These are phyloP conservation scores for Protaetia brevitarsis DNA, from an alignment of 1,140 invertebrate species.

Conservation along the genomic window DNA sequence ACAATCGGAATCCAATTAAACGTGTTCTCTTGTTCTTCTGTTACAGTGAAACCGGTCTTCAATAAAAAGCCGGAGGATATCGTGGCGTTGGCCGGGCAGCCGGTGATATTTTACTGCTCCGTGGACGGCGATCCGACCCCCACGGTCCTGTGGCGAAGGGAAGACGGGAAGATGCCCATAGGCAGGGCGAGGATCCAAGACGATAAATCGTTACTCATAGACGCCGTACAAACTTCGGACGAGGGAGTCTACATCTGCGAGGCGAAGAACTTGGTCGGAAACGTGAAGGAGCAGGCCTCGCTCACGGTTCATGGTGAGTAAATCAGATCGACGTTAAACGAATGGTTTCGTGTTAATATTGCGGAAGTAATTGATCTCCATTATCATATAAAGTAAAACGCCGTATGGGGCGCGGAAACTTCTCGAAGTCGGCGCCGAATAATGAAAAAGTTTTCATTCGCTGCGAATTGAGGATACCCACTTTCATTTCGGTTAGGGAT, in stretches of 20 bases:
- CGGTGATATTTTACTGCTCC: constrained; percentile 82
- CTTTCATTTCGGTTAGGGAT: no score
- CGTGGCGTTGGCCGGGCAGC: constrained; percentile 74
- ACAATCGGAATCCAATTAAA: constrained; percentile 18
- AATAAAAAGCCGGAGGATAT: constrained; percentile 80
- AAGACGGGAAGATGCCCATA: constrained; percentile 78
- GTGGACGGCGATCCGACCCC: constrained; percentile 88
- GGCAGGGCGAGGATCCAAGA: constrained; percentile 70
- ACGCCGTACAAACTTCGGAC: constrained; percentile 69
- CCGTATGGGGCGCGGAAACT: background rate
- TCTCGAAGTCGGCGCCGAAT: background rate
- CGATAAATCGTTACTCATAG: constrained; percentile 73
- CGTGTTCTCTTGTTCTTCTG: constrained; percentile 36
- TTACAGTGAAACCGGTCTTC: constrained; percentile 85
- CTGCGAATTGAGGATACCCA: no score
- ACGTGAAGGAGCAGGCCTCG: constrained; percentile 68
- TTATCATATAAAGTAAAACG: constrained; percentile 12
- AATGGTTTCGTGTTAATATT: background rate
- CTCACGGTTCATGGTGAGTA: constrained; percentile 76
- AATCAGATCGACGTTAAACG: constrained; percentile 34
- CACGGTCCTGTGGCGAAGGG: constrained; percentile 84
- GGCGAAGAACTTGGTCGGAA: constrained; percentile 75
- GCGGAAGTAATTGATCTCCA: constrained; percentile 14
- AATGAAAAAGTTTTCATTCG: background rate
- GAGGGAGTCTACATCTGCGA: constrained; percentile 80